Conservation (phyloP, 2,113 vertebrate species). For the Uropsilus gracilis region DNA sequence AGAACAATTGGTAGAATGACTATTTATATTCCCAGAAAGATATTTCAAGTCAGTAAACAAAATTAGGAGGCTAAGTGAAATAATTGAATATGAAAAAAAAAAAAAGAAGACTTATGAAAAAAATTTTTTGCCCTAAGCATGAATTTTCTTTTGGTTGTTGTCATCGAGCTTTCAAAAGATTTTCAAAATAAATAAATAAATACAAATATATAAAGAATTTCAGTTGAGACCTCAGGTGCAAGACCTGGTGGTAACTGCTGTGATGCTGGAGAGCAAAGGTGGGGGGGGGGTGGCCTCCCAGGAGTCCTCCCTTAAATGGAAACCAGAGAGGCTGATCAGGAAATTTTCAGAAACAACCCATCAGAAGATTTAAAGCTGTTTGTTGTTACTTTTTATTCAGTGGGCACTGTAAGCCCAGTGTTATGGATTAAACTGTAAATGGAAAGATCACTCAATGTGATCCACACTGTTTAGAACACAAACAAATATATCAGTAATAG, state of each 20-base stretch:
- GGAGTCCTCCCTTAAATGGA: neutral
- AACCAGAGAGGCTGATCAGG: neutral
- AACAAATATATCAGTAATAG: neutral
- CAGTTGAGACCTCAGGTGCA: neutral
- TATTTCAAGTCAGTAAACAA: conserved; percentile 29
- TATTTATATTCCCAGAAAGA: conserved; percentile 26
- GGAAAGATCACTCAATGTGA: neutral
- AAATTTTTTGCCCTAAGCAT: neutral
- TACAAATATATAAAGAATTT: neutral
- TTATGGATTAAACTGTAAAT: neutral
- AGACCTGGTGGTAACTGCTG: neutral
- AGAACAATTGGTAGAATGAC: neutral
- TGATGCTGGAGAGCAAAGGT: neutral
- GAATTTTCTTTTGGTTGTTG: neutral
- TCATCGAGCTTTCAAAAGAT: neutral
- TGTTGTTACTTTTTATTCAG: neutral
- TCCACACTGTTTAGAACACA: neutral
- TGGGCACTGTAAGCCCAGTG: neutral
- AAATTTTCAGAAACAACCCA: neutral
- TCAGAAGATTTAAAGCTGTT: neutral
- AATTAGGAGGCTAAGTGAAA: neutral
- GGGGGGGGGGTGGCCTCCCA: neutral
- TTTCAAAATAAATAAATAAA: no score
- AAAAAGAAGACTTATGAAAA: neutral
- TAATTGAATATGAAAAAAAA: conserved; percentile 9